phyloP scores from a whole-genome alignment of 2,797 vertebrate species.

The Artibeus jamaicensis region DNA sequence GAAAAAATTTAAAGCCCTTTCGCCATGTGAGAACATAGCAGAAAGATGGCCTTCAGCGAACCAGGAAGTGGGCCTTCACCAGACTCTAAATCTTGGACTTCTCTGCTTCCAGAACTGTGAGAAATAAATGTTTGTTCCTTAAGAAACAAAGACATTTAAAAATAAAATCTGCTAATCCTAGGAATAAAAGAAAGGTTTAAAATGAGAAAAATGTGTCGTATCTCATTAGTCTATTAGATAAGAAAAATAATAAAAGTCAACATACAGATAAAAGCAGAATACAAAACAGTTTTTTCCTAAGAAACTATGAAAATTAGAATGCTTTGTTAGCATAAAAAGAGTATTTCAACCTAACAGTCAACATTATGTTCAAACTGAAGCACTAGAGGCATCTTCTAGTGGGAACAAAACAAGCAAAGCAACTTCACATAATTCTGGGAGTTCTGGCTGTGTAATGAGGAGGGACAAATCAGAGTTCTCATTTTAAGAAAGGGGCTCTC shows the following conservation, averaged over 20 bases:
- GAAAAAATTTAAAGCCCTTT: background rate
- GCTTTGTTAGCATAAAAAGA: background rate
- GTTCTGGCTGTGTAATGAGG: background rate
- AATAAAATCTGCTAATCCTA: slow-evolving; percentile 23
- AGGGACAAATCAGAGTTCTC: background rate
- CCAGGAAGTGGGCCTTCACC: too few species aligned
- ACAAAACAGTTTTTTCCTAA: background rate
- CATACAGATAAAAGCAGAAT: background rate
- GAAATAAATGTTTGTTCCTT: too few species aligned
- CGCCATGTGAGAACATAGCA: too few species aligned
- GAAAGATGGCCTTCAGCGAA: too few species aligned
- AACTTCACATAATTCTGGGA: background rate
- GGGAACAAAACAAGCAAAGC: background rate
- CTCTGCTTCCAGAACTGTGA: too few species aligned
- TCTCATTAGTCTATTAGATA: slow-evolving; percentile 21
- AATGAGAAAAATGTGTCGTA: slow-evolving; percentile 39
- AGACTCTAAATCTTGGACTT: too few species aligned
- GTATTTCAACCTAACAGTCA: background rate
- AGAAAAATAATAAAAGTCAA: slow-evolving; percentile 24
- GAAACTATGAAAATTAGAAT: background rate
- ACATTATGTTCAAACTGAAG: background rate
- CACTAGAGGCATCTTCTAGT: background rate
- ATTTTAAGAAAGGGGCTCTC: slow-evolving; percentile 19
- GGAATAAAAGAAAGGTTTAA: slow-evolving; percentile 17
- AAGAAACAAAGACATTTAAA: background rate